Conservation (phyloP, 2,113 vertebrate genomes). For the Synodontis membranacea region DNA sequence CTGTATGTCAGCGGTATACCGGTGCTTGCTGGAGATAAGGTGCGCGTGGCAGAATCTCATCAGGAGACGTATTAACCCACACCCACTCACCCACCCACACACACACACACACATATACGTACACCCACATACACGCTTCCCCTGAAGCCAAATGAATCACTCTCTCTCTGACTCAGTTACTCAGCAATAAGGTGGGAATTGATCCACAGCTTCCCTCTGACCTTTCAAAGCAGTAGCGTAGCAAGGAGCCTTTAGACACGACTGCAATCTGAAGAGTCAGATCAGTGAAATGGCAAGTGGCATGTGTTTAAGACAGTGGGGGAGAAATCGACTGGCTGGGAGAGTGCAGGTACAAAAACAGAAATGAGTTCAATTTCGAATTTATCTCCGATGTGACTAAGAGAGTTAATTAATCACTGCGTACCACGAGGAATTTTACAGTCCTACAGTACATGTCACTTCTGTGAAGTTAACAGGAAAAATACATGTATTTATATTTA, state of each 20-base stretch:
- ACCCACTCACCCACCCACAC: constrained; percentile 21
- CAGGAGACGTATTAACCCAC: constrained; percentile 64
- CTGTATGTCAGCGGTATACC: constrained; percentile 64
- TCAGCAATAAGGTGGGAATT: constrained; percentile 71
- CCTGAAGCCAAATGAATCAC: constrained; percentile 69
- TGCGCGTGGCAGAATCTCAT: constrained; percentile 69
- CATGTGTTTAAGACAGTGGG: constrained; percentile 24
- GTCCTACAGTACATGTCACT: not conserved
- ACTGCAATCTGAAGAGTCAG: constrained; percentile 32
- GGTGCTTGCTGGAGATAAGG: constrained; percentile 67
- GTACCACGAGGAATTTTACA: not conserved
- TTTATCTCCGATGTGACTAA: not conserved
- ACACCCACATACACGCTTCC: constrained; percentile 27
- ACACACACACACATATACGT: not conserved
- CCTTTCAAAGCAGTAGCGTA: constrained; percentile 55
- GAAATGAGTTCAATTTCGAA: not conserved
- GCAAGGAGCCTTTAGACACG: constrained; percentile 29
- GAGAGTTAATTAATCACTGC: not conserved
- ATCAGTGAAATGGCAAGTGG: constrained; percentile 32
- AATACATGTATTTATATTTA: not conserved
- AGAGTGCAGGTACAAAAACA: not conserved
- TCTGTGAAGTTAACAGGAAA: not conserved
- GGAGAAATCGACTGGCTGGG: not conserved
- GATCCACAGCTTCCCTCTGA: constrained; percentile 68
- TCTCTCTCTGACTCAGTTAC: constrained; percentile 72